Evolutionary conservation across 2,888 invertebrate species (phyloP).

Genomic region (Drosophila neonasuta): DNA sequence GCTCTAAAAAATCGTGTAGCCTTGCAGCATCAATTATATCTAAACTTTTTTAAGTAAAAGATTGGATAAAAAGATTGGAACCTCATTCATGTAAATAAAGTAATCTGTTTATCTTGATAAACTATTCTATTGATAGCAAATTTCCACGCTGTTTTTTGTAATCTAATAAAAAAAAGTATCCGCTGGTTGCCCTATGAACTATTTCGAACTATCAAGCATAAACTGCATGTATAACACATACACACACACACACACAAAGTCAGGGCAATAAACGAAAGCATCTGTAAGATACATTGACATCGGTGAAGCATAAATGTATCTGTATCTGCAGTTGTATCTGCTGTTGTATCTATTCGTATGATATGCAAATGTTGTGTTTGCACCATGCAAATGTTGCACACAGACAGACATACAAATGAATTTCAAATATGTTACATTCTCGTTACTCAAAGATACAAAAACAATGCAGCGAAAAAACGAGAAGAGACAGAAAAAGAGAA

Average conservation of each 20-base stretch:
- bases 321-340: background rate
- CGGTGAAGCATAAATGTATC: background rate
- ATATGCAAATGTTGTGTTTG: constrained; percentile 5
- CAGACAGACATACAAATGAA: background rate
- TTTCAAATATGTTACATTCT: background rate
- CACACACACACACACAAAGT: background rate
- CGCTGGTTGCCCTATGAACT: too few relatives aligned
- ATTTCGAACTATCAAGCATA: background rate
- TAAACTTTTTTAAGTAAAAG: too few relatives aligned
- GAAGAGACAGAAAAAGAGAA: background rate
- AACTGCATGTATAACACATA: background rate
- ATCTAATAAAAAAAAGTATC: background rate
- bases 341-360: background rate
- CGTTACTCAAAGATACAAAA: background rate
- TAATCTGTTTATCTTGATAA: too few relatives aligned
- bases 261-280: background rate
- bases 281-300: constrained; percentile 1
- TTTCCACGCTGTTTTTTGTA: too few relatives aligned
- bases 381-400: background rate
- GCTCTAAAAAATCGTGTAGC: too few relatives aligned
- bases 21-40: too few relatives aligned
- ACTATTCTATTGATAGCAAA: too few relatives aligned
- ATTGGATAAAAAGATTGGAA: too few relatives aligned
- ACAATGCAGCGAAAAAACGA: background rate
- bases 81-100: too few relatives aligned